Conservation (phyloP, 2,797 vertebrate species). For the Miichthys miiuy region DNA sequence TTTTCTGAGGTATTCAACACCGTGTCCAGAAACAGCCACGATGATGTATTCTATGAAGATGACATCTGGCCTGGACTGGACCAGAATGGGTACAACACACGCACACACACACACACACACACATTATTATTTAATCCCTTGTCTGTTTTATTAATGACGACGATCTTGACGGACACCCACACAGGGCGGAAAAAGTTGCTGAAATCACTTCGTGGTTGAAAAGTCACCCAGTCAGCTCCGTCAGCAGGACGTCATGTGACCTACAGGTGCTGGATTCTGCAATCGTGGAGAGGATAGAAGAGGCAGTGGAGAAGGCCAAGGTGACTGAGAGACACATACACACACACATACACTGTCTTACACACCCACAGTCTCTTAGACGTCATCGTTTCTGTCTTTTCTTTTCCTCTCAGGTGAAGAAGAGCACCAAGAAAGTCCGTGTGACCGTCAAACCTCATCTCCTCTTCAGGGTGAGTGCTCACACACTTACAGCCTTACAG, state of each 20-base stretch:
- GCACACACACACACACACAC: neutral
- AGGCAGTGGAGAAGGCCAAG: slow-evolving; percentile 93
- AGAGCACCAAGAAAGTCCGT: slow-evolving; percentile 95
- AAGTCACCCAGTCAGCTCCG: slow-evolving; percentile 92
- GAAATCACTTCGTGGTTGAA: slow-evolving; percentile 96
- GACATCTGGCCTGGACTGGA: slow-evolving; percentile 96
- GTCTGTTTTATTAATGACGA: neutral
- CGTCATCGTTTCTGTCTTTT: neutral
- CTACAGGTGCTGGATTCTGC: slow-evolving; percentile 94
- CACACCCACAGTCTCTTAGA: neutral
- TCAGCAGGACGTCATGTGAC: slow-evolving; percentile 94
- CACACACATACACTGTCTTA: too few relatives aligned
- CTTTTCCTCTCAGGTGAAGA: slow-evolving; percentile 87
- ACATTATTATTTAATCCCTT: neutral
- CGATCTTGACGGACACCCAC: neutral
- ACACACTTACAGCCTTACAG: too few relatives aligned
- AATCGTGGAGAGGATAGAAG: slow-evolving; percentile 96
- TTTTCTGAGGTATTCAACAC: slow-evolving; percentile 93
- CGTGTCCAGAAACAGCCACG: slow-evolving; percentile 93
- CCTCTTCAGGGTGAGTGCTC: slow-evolving; percentile 91
- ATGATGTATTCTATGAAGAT: slow-evolving; percentile 97
- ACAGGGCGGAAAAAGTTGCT: slow-evolving; percentile 93
- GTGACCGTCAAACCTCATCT: slow-evolving; percentile 98
- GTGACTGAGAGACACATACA: slow-evolving; percentile 72
- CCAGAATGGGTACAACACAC: slow-evolving; percentile 89